Evolutionary conservation across 2,113 vertebrate genomes (phyloP), one percentile per base, ranked within the genome.

Genomic region (Oreochromis tanganicae): DNA sequence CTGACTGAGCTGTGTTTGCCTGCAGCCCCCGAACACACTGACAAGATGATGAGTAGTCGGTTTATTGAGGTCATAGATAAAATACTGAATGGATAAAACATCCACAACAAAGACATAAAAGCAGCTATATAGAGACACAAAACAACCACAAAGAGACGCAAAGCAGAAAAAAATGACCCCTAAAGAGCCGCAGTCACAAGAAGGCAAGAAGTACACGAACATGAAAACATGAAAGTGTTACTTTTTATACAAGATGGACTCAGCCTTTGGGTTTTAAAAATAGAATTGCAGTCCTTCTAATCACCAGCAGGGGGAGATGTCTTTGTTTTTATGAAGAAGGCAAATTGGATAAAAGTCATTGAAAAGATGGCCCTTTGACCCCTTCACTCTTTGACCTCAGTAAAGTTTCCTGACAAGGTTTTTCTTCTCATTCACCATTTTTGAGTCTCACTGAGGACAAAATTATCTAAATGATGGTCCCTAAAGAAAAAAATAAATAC

Each of bases 121-220:
- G 71, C 14, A 48, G 21, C 43, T 48, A 0, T 7, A 55, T 38
- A 55, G 3, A 41, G 17, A 3, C 7, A 41, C 9, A 83, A 55
- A 83, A 83, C n/a, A n/a, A 43, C 10, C 34, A 32, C 17, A 57
- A n/a, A 75, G 7, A 56, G 16, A 56, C 1, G 1, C 21, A 46
- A 56, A 29, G 19, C 41, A 48, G 41, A 75, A 27, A 0, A 29
- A 48, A 29, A 17, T 6, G 3, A 10, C 8, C 0, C 59, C 10
- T 13, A 56, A 43, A 43, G 7, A 43, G 50, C 41, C 5, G 11
- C 7, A 12, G 8, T 11, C 36, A 29, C 50, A 38, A 50, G 54
- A 12, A 3, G 13, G n/a, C 16, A 52, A 38, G 17, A 56, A 59
- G 4, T 19, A 10, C 27, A 17, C 13, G 6, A 50, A 6, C 12